Conservation (phyloP, 2,888 invertebrate genomes). For the Amphipoea oculea region DNA sequence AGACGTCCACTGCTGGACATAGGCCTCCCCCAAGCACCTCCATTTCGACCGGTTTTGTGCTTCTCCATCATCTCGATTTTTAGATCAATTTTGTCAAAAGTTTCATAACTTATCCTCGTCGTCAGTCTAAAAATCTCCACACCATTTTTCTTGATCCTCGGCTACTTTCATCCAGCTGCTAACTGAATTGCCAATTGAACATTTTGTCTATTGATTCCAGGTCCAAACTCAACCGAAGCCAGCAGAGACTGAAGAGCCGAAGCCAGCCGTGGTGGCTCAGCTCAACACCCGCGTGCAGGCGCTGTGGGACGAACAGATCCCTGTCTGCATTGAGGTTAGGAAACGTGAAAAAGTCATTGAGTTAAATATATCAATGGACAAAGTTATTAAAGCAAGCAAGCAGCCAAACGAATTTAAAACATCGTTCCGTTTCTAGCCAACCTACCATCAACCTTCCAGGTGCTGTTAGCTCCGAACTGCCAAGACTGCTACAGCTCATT, state of each 20-base stretch:
- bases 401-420: not conserved
- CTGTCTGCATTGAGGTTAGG: conserved; percentile 93
- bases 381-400: not conserved
- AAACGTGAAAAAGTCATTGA: not conserved
- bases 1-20: too few relatives aligned
- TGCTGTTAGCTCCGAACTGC: conserved; percentile 93
- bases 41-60: too few relatives aligned
- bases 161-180: not conserved
- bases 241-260: conserved; percentile 76
- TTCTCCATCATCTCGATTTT: too few relatives aligned
- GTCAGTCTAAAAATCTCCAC: not conserved
- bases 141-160: not conserved
- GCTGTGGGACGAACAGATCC: conserved; percentile 93
- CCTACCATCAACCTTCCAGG: conserved; percentile 71
- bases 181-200: not conserved
- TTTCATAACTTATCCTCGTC: not conserved
- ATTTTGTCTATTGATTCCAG: conserved; percentile 71
- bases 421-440: not conserved
- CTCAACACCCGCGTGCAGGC: conserved; percentile 87
- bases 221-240: conserved; percentile 80
- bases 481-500: conserved; percentile 90
- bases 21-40: too few relatives aligned
- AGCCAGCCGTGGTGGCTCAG: conserved; percentile 79
- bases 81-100: not conserved
- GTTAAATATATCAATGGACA: not conserved